These are phyloP conservation scores for Xyliphius kryptos DNA, from an alignment of 2,113 vertebrate genomes.

Conservation along the genomic window DNA sequence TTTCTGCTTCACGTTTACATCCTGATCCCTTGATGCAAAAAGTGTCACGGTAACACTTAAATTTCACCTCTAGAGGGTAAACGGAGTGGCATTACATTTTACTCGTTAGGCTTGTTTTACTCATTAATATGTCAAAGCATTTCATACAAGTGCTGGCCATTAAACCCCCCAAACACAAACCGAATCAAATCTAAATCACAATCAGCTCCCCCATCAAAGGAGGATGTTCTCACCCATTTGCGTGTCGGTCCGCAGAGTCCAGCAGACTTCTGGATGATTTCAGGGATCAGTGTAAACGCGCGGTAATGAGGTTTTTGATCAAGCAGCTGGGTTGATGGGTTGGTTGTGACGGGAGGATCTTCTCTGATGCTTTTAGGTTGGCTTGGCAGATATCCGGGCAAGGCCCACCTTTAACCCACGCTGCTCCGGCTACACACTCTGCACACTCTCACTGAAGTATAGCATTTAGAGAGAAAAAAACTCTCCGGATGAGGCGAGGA, in stretches of 20 bases:
- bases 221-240: constrained; percentile 27
- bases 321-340: constrained; percentile 35
- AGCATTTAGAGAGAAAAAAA: not conserved
- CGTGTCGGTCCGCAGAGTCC: not conserved
- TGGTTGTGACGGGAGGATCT: constrained; percentile 27
- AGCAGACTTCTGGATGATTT: not conserved
- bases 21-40: constrained; percentile 3
- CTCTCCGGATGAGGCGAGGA: constrained; percentile 5
- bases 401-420: constrained; percentile 53
- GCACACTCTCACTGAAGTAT: constrained; percentile 12
- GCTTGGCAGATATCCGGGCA: constrained; percentile 49
- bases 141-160: not conserved
- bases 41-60: constrained; percentile 6
- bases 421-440: constrained; percentile 27
- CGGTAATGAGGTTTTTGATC: constrained; percentile 22
- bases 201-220: not conserved
- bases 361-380: constrained; percentile 25
- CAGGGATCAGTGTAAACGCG: not conserved
- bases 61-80: not conserved
- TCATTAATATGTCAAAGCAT: not conserved
- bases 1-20: constrained; percentile 12
- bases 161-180: not conserved
- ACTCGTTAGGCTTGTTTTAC: not conserved
- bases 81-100: not conserved
- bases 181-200: constrained; percentile 1